Percentiles rank a stretch among this genome's conserved stretches.
These are phyloP conservation scores for Coptotermes formosanus DNA, from an alignment of 1,140 invertebrate genomes.

Conservation along the genomic window DNA sequence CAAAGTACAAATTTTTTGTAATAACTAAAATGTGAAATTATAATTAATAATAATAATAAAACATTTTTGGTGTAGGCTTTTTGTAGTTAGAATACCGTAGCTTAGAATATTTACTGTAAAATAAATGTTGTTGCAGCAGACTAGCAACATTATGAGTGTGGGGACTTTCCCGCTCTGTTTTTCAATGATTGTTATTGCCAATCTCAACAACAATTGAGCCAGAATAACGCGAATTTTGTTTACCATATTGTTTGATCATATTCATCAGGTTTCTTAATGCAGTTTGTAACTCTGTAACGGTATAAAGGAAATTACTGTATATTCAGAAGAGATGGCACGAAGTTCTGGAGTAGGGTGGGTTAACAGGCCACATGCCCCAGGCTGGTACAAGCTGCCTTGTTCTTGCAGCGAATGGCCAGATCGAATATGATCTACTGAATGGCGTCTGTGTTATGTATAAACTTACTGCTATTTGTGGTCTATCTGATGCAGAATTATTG, in stretches of 20 bases:
- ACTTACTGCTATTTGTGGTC: no score
- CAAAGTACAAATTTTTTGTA: constrained; percentile 28
- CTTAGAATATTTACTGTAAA: background rate
- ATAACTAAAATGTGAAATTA: background rate
- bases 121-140: background rate
- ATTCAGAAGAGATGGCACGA: background rate
- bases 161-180: background rate
- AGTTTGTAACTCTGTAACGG: no score
- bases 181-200: background rate
- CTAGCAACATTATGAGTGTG: background rate
- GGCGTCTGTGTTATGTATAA: no score
- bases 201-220: constrained; percentile 16
- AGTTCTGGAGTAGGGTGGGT: no score
- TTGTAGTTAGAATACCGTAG: background rate
- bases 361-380: no score
- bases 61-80: background rate
- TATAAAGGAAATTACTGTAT: background rate
- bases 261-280: background rate
- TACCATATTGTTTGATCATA: background rate
- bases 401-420: no score
- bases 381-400: no score
- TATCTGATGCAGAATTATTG: no score
- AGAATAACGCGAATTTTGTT: background rate
- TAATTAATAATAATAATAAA: background rate
- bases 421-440: no score